Conservation (phyloP, 2,113 vertebrate species). For the Chitala chitala region DNA sequence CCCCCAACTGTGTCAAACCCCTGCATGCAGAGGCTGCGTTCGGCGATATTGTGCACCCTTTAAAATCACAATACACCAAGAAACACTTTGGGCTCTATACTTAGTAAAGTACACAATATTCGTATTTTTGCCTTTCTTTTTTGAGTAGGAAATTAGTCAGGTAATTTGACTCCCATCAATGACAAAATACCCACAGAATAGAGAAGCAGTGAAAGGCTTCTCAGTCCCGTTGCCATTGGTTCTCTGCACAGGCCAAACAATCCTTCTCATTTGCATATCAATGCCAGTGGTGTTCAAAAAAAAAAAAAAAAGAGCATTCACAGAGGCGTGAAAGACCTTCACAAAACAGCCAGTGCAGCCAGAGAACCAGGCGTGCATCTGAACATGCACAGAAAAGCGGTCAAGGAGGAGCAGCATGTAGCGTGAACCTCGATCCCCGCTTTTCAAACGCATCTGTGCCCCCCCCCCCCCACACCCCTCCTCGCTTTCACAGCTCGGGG, state of each 20-base stretch:
- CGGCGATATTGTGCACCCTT: conserved; percentile 12
- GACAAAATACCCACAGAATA: not conserved
- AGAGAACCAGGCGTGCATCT: conserved; percentile 1
- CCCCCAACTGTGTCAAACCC: not conserved
- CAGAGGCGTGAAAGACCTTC: not conserved
- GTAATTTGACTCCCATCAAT: conserved; percentile 26
- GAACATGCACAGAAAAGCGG: not conserved
- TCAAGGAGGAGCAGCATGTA: not conserved
- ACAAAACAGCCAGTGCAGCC: not conserved
- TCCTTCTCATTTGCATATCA: conserved; percentile 33
- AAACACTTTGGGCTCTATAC: not conserved
- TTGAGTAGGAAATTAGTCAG: conserved; percentile 20
- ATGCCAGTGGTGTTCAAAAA: not conserved
- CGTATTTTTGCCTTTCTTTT: not conserved
- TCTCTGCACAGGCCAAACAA: conserved; percentile 1
- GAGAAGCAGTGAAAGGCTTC: not conserved
- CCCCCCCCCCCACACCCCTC: not conserved
- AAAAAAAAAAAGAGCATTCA: conserved; percentile 10
- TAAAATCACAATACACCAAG: not conserved
- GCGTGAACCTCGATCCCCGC: no score
- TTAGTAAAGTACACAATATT: not conserved
- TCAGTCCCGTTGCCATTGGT: not conserved
- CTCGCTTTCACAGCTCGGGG: not conserved
- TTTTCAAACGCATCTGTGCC: no score
- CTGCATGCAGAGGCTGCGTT: not conserved